phyloP scores from a whole-genome alignment of 1,140 invertebrate species.

The Procambarus virginalis region DNA sequence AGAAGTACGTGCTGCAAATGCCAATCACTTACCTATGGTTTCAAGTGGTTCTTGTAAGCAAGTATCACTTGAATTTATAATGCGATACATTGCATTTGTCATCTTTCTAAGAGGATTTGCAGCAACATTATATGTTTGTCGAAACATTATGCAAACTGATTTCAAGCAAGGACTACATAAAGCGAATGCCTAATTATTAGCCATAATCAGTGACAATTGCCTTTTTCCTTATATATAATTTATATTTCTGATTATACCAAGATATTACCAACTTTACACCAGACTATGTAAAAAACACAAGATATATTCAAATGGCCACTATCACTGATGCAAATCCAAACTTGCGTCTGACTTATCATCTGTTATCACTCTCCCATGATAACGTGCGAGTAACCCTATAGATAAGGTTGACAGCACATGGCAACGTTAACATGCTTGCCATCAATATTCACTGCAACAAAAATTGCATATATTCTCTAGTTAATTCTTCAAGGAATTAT shows the following conservation, averaged over 20 bases:
- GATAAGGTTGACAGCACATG: neutral
- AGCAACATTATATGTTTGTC: conserved; percentile 57
- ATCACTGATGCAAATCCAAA: neutral
- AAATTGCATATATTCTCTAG: too few relatives aligned
- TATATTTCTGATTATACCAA: too few relatives aligned
- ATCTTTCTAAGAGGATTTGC: conserved; percentile 41
- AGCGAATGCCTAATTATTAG: neutral
- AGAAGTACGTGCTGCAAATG: too few relatives aligned
- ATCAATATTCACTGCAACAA: too few relatives aligned
- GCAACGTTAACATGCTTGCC: neutral
- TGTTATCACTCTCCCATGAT: conserved; percentile 10
- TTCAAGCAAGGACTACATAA: neutral
- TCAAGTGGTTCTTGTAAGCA: neutral
- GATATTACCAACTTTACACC: too few relatives aligned
- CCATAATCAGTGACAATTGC: neutral
- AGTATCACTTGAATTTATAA: conserved; percentile 40
- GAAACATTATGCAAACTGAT: conserved; percentile 27
- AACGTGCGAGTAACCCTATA: neutral
- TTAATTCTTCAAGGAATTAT: too few relatives aligned
- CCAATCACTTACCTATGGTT: neutral
- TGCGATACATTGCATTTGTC: conserved; percentile 49
- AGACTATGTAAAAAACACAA: neutral
- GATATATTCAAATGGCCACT: neutral
- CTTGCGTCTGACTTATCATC: conserved; percentile 12
- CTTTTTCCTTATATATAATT: neutral